Percentiles rank a stretch among this genome's conserved stretches.
These are phyloP conservation scores for Odontomyia ornata DNA, from an alignment of 2,888 invertebrate genomes.

Conservation along the genomic window DNA sequence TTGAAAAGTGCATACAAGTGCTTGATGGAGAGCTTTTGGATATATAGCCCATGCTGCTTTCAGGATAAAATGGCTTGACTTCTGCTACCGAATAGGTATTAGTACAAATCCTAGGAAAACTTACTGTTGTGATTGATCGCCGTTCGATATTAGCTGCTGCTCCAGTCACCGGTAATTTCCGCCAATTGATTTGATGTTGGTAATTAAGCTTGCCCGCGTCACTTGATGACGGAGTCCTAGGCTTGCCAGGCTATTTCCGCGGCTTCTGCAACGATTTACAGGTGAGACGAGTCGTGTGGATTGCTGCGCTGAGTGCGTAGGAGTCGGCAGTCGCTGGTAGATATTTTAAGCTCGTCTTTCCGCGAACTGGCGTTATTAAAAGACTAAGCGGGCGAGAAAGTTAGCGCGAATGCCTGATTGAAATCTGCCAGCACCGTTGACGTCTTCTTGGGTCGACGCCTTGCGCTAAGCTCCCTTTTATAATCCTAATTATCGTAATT, in stretches of 20 bases:
- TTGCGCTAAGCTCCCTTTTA: not conserved
- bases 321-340: not conserved
- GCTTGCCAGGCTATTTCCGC: not conserved
- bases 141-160: too few species aligned
- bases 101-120: not conserved
- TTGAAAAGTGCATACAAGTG: too few species aligned
- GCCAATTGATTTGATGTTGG: not conserved
- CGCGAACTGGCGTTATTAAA: not conserved
- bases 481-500: not conserved
- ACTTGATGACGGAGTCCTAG: too few species aligned
- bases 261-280: not conserved
- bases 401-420: too few species aligned
- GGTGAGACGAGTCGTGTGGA: slow-evolving; percentile 3
- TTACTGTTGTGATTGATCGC: not conserved
- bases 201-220: too few species aligned
- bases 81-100: too few species aligned
- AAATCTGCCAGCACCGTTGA: too few species aligned
- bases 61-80: too few species aligned
- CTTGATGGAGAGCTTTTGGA: too few species aligned
- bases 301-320: not conserved
- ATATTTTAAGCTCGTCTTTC: slow-evolving; percentile 2
- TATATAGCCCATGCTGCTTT: too few species aligned
- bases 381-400: not conserved
- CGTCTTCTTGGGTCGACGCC: too few species aligned
- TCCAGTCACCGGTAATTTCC: not conserved